phyloP scores from a whole-genome alignment of 1,140 invertebrate genomes.

The Pogonomyrmex californicus region DNA sequence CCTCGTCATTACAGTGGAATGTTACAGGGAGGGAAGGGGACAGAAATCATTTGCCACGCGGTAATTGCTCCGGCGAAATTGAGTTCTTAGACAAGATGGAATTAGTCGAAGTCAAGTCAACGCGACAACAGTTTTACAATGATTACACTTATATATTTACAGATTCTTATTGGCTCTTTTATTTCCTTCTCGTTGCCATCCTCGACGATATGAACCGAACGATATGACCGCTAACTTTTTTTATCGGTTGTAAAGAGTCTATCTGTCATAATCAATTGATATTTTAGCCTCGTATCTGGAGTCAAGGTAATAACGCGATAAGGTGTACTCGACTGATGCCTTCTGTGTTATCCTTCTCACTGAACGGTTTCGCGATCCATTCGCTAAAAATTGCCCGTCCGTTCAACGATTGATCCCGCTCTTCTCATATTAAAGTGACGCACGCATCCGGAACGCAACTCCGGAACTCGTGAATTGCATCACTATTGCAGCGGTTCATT shows the following conservation, averaged over 20 bases:
- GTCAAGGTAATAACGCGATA: slow-evolving; percentile 31
- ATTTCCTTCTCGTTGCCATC: not conserved
- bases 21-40: slow-evolving; percentile 55
- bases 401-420: slow-evolving; percentile 7
- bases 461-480: slow-evolving; percentile 23
- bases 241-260: slow-evolving; percentile 13
- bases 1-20: slow-evolving; percentile 80
- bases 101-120: slow-evolving; percentile 73
- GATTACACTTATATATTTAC: not conserved
- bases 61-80: slow-evolving; percentile 80
- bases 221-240: not conserved
- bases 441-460: slow-evolving; percentile 20
- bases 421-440: slow-evolving; percentile 25
- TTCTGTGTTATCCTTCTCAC: not conserved
- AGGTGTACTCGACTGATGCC: not conserved
- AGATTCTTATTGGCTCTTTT: not conserved
- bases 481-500: not conserved
- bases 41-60: slow-evolving; percentile 76
- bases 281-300: slow-evolving; percentile 26
- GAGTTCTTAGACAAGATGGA: slow-evolving; percentile 77
- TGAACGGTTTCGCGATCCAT: slow-evolving; percentile 8
- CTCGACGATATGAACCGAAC: not conserved
- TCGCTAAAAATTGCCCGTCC: not conserved
- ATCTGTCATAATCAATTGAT: slow-evolving; percentile 13
- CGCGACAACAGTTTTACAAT: slow-evolving; percentile 23